phyloP scores from a whole-genome alignment of 2,113 vertebrate species.

The Neogobius melanostomus region DNA sequence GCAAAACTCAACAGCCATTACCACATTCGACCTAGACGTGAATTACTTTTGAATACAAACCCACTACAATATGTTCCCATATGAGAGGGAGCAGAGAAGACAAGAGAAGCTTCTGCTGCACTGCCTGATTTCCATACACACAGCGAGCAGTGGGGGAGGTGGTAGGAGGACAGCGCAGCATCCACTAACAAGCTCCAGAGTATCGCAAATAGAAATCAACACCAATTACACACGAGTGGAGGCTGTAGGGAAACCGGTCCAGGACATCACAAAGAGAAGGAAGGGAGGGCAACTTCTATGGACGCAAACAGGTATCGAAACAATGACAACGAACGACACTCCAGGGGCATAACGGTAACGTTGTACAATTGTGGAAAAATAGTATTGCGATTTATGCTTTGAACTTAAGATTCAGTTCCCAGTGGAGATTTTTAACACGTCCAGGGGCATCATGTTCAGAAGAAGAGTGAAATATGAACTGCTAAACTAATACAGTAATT shows the following conservation, averaged over 20 bases:
- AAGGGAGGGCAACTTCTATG: not conserved
- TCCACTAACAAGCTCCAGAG: slow-evolving; percentile 50
- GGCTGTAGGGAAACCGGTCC: not conserved
- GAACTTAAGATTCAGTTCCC: no score
- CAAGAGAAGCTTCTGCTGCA: slow-evolving; percentile 64
- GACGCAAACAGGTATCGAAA: not conserved
- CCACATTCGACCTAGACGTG: not conserved
- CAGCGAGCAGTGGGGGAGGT: slow-evolving; percentile 13
- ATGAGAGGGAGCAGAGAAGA: slow-evolving; percentile 50
- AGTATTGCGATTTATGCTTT: no score
- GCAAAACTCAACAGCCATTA: not conserved
- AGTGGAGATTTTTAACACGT: no score
- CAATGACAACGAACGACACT: no score
- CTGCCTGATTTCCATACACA: slow-evolving; percentile 59
- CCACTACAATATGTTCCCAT: not conserved
- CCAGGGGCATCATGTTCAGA: no score
- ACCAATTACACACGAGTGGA: slow-evolving; percentile 39
- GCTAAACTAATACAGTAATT: no score
- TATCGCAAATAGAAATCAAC: slow-evolving; percentile 56
- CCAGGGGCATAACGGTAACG: no score
- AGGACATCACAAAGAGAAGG: not conserved
- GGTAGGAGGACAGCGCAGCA: slow-evolving; percentile 34
- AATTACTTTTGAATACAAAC: not conserved
- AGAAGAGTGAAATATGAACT: no score
- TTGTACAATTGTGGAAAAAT: no score